A percentile compares a stretch with the other conserved stretches of the same genome.
phyloP scores from a whole-genome alignment of 2,797 vertebrate genomes.

The Anguilla pacifica region DNA sequence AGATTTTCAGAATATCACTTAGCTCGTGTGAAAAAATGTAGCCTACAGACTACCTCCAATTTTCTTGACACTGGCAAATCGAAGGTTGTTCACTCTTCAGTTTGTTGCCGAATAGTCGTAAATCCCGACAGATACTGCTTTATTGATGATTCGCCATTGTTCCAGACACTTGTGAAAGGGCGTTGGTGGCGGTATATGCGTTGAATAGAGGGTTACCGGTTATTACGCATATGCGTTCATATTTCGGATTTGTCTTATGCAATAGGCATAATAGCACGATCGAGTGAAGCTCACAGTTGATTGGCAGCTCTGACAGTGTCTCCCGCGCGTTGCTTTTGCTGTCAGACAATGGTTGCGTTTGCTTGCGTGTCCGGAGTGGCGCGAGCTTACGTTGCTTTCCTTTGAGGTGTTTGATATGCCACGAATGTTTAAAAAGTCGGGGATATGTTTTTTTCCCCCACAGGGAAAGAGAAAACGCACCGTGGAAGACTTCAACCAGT shows the following conservation, averaged over 20 bases:
- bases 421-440: neutral
- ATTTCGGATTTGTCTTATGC: neutral
- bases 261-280: neutral
- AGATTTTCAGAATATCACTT: neutral
- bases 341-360: neutral
- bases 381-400: neutral
- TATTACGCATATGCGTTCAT: neutral
- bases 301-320: slow-evolving; percentile 4
- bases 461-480: slow-evolving; percentile 52
- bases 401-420: neutral
- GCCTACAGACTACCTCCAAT: neutral
- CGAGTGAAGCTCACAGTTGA: neutral
- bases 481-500: slow-evolving; percentile 58
- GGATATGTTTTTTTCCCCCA: slow-evolving; percentile 23
- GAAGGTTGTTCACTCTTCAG: neutral
- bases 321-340: neutral
- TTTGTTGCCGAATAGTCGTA: neutral
- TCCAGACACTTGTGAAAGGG: neutral
- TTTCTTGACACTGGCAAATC: neutral
- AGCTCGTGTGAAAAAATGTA: neutral
- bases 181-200: neutral
- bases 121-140: neutral
- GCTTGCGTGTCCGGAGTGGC: neutral
- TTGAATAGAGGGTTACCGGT: neutral
- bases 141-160: slow-evolving; percentile 4